Evolutionary conservation across 2,888 invertebrate genomes (phyloP).

Genomic region (Drosophila niveifrons): DNA sequence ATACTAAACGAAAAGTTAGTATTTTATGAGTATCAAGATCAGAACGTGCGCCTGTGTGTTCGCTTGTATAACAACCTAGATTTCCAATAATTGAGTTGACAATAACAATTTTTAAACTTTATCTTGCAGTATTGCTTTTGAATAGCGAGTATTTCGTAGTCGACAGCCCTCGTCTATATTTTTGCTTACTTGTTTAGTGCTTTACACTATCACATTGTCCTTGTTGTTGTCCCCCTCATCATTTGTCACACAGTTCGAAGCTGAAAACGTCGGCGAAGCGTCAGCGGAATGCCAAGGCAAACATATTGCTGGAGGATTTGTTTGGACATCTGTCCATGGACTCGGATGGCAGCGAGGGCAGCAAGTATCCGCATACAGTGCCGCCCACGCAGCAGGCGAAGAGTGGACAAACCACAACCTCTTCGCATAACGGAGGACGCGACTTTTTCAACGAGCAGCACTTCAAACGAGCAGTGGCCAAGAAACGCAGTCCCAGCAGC

Average conservation of each 20-base stretch:
- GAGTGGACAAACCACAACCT: slow-evolving; percentile 66
- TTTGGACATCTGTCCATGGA: slow-evolving; percentile 85
- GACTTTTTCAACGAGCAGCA: slow-evolving; percentile 74
- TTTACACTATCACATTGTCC: not conserved
- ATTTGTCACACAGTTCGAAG: slow-evolving; percentile 80
- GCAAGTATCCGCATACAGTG: slow-evolving; percentile 84
- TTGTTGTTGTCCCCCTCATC: slow-evolving; percentile 17
- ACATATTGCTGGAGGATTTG: slow-evolving; percentile 84
- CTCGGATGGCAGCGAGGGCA: slow-evolving; percentile 81
- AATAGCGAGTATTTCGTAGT: not conserved
- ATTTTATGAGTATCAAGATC: no score
- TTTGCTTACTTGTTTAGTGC: not conserved
- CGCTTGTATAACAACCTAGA: no score
- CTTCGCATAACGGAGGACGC: slow-evolving; percentile 69
- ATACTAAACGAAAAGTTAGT: no score
- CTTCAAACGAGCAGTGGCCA: slow-evolving; percentile 46
- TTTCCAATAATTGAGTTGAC: no score
- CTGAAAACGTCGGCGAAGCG: slow-evolving; percentile 84
- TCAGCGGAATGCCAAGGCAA: slow-evolving; percentile 82
- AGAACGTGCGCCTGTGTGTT: no score
- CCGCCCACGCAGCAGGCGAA: slow-evolving; percentile 76
- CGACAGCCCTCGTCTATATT: not conserved
- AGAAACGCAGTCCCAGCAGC: slow-evolving; percentile 58
- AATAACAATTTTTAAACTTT: no score
- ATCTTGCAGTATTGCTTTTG: not conserved